Percentiles rank a stretch among this genome's conserved stretches.
Evolutionary conservation across 1,140 invertebrate genomes (phyloP).

Genomic region (Diorhabda sublineata): DNA sequence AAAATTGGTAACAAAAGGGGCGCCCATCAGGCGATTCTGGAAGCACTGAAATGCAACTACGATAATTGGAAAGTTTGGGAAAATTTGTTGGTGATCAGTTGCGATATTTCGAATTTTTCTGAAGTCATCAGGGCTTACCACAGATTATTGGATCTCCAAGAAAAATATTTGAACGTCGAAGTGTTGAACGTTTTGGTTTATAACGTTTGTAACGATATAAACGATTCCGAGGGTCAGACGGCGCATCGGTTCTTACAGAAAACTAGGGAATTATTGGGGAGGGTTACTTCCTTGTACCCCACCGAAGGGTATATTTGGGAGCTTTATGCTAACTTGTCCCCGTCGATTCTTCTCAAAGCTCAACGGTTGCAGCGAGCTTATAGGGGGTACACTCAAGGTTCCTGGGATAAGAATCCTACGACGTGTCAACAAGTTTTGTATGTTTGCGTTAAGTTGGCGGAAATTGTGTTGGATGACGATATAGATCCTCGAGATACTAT

Average conservation of each 20-base stretch:
- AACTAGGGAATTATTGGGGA: slow-evolving; percentile 72
- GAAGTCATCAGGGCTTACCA: slow-evolving; percentile 82
- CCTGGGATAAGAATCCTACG: slow-evolving; percentile 58
- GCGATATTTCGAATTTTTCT: slow-evolving; percentile 69
- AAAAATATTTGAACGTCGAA: slow-evolving; percentile 73
- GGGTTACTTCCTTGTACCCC: slow-evolving; percentile 65
- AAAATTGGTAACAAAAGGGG: slow-evolving; percentile 79
- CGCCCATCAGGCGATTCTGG: slow-evolving; percentile 78
- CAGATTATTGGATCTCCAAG: slow-evolving; percentile 78
- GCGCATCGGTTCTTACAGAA: slow-evolving; percentile 57
- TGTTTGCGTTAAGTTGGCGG: slow-evolving; percentile 40
- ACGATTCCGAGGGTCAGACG: slow-evolving; percentile 51
- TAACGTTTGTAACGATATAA: slow-evolving; percentile 62
- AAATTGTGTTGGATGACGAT: slow-evolving; percentile 35
- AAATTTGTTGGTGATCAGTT: slow-evolving; percentile 81
- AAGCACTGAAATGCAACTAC: slow-evolving; percentile 90
- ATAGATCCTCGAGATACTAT: slow-evolving; percentile 36
- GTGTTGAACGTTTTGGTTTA: slow-evolving; percentile 72
- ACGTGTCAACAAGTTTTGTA: slow-evolving; percentile 49
- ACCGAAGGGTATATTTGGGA: slow-evolving; percentile 73
- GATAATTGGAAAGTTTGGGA: slow-evolving; percentile 97
- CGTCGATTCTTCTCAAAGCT: slow-evolving; percentile 55
- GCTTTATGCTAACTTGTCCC: slow-evolving; percentile 70
- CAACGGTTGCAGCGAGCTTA: slow-evolving; percentile 62
- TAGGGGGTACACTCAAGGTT: slow-evolving; percentile 56